Evolutionary conservation across 2,113 vertebrate genomes (phyloP).

Genomic region (Tragelaphus buxtoni): DNA sequence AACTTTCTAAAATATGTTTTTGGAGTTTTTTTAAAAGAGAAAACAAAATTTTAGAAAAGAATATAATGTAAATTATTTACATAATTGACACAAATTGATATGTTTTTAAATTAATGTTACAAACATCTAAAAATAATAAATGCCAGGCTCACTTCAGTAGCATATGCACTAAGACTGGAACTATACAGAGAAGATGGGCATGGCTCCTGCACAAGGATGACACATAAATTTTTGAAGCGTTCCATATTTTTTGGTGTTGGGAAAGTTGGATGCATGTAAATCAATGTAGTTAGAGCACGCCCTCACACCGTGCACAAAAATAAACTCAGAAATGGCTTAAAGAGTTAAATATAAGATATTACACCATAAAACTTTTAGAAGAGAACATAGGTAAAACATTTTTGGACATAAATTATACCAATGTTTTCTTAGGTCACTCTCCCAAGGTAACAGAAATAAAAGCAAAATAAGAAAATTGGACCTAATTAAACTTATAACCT

Average conservation of each 20-base stretch:
- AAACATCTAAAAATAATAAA: background rate
- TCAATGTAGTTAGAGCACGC: background rate
- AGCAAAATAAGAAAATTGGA: background rate
- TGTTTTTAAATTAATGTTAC: background rate
- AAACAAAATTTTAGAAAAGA: background rate
- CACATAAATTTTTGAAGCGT: background rate
- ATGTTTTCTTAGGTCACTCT: background rate
- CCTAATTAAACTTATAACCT: background rate
- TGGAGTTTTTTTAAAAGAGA: background rate
- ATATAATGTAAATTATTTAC: background rate
- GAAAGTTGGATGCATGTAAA: background rate
- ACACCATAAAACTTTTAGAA: background rate
- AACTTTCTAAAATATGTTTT: background rate
- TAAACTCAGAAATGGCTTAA: background rate
- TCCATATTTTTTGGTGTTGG: background rate
- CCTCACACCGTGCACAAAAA: background rate
- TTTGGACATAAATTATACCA: background rate
- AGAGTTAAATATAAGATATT: background rate
- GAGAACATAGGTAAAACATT: background rate
- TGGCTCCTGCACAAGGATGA: background rate
- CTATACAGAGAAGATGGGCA: background rate
- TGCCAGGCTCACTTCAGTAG: background rate
- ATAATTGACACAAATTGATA: background rate
- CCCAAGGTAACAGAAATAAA: background rate
- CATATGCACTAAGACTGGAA: background rate